Conservation (phyloP, 2,797 vertebrate genomes). For the Bradypodion pumilum region DNA sequence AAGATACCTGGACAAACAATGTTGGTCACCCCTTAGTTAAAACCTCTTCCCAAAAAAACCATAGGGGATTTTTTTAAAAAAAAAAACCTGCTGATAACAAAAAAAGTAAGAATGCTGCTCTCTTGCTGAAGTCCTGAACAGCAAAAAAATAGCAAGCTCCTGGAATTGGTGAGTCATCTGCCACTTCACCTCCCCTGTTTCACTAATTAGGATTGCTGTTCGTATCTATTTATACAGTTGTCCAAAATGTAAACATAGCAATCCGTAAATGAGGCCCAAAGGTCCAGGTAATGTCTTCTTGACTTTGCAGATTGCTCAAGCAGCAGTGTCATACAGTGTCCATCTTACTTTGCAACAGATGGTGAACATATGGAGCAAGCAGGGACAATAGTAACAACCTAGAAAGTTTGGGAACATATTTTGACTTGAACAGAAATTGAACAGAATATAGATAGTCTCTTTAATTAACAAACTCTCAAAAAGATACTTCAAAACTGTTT, state of each 20-base stretch:
- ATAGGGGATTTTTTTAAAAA: neutral
- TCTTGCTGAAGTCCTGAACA: neutral
- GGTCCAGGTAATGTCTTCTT: neutral
- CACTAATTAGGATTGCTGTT: neutral
- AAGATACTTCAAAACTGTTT: too few relatives aligned
- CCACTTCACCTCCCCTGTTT: neutral
- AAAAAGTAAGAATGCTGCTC: neutral
- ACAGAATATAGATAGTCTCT: too few relatives aligned
- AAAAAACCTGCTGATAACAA: neutral
- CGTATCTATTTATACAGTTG: neutral
- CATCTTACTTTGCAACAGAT: neutral
- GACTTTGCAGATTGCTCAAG: neutral
- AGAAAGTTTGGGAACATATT: neutral
- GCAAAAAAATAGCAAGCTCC: neutral
- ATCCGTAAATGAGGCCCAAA: neutral
- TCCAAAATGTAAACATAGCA: neutral
- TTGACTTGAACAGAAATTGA: neutral
- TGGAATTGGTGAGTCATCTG: neutral
- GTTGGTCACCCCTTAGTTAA: too few relatives aligned
- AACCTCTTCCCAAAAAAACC: too few relatives aligned
- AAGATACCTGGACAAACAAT: too few relatives aligned
- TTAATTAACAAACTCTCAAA: too few relatives aligned
- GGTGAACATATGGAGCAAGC: neutral
- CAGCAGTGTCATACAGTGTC: neutral
- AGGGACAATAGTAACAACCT: neutral